Base-by-base conservation (phyloP, 2,888 invertebrate species). In the Acanthosepion esculentum region DNA sequence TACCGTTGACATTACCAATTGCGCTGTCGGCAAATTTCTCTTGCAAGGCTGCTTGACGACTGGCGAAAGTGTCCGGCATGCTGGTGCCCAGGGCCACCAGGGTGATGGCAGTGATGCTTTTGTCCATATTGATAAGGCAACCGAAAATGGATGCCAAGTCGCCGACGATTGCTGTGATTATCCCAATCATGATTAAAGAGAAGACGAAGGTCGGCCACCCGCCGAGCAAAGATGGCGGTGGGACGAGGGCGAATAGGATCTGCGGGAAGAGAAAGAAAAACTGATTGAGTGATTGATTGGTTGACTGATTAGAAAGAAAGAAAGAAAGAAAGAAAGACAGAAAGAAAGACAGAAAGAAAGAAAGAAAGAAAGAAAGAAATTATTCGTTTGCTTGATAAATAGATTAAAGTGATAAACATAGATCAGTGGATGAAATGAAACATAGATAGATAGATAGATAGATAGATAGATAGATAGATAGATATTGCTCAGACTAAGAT, bases 1-100 rank as follows among this genome's bases (percentile, higher is more conserved):
- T 98, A 64, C 98, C 98, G 91, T 98, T 98, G 48, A 98, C 98
- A 96, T 98, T 98, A 48, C 98, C 98, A 78, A 98, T 97, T 4
- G 98, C 98, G 95, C 98, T 98, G 96, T 98, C 98, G 1, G 98
- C 98, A 94, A 97, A 97, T 95, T 98, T 98, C 96, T 98, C 98
- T 96, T 97, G 96, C 12, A 96, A 95, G 7, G 98, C 98, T 0
- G 98, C 98, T n/a, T 98, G 97, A 96, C 98, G 98, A 94, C 98
- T 98, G 64, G 98, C 98, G 96, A 98, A 98, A 12, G 98, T 97
- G 96, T 98, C 98, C 0, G 98, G 98, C 94, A 98, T 97, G 94
- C 98, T 98, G 8, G 98, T 97, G 93, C 98, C 98, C 95, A 98
- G 96, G n/a, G 98, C 98, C 48, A 98, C 98, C 94, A 98, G 96